Evolutionary conservation across 1,140 invertebrate species (phyloP), one percentile per base, ranked within the genome.

Genomic region (Eriocheir sinensis): DNA sequence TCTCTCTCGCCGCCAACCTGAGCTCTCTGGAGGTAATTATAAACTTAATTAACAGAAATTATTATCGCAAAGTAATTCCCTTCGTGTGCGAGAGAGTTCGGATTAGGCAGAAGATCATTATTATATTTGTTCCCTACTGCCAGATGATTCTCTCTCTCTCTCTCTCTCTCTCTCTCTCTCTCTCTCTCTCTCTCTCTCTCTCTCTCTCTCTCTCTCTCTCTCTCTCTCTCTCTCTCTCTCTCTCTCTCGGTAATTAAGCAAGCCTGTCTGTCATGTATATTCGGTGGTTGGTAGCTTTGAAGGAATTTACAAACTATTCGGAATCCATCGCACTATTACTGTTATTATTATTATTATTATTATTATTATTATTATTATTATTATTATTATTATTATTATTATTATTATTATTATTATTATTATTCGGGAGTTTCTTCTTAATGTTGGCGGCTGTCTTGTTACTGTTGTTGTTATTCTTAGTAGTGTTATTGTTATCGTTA

Each of bases 11-110:
- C n/a, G 53, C 53, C 53, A 60, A 21, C 53, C 53, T 8, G 53
- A 60, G 53, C 60, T 72, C 60, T n/a, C 60, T 72, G 60, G 21
- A 72, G 60, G 60, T 72, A 72, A 72, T 72, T 72, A 72, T 72
- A 72, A 72, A 72, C 60, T 72, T 72, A 72, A 72, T 72, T 72
- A 72, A 72, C 60, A 72, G 60, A 72, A 72, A 72, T 72, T 72
- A 72, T 72, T 72, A 72, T 72, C 60, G 60, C 60, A 72, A 72
- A 72, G 60, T 72, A 72, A 72, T 72, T 72, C 60, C n/a, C 21
- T 72, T 72, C 27, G 21, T n/a, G 60, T 72, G 60, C n/a, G 60
- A n/a, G 60, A 72, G 60, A 72, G n/a, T 72, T 72, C n/a, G 60
- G 60, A 72, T 72, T 72, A 72, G 21, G n/a, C 60, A 72, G 21